phyloP scores from a whole-genome alignment of 35 echinoderm and acorn worm genomes.

The Antedon bifida region DNA sequence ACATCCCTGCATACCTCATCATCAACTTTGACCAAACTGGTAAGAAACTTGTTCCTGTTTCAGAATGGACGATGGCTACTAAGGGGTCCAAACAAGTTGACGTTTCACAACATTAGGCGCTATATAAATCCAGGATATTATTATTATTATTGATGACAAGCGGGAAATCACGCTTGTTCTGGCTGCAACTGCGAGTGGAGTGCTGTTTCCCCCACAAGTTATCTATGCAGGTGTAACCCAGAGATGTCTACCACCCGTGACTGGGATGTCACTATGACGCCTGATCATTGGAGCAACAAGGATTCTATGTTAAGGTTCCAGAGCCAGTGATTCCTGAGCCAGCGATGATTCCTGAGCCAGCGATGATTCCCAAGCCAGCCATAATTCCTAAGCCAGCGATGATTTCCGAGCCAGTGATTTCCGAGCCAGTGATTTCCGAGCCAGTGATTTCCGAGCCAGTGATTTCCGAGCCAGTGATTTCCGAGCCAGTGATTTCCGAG shows the following conservation, averaged over 20 bases:
- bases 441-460: too few species aligned
- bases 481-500: too few species aligned
- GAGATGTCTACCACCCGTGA: slow-evolving; percentile 6
- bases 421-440: too few species aligned
- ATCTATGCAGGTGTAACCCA: slow-evolving; percentile 11
- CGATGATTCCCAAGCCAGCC: too few species aligned
- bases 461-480: too few species aligned
- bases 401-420: too few species aligned
- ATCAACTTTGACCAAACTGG: slow-evolving; percentile 25
- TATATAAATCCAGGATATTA: too few species aligned
- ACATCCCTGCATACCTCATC: background rate
- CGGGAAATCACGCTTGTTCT: background rate
- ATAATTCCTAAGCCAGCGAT: too few species aligned
- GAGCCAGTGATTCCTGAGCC: too few species aligned
- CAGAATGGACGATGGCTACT: slow-evolving; percentile 7
- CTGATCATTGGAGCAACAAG: slow-evolving; percentile 15
- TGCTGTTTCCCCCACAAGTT: slow-evolving; percentile 1
- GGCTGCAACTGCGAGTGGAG: background rate
- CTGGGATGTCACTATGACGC: slow-evolving; percentile 8
- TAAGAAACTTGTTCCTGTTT: background rate
- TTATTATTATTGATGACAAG: slow-evolving; percentile 8
- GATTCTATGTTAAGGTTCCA: background rate
- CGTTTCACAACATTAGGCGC: too few species aligned
- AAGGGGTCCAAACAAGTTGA: slow-evolving; percentile 20
- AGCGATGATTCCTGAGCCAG: too few species aligned